Base-by-base conservation (phyloP, 2,888 invertebrate genomes). In the Lottia scabra region DNA sequence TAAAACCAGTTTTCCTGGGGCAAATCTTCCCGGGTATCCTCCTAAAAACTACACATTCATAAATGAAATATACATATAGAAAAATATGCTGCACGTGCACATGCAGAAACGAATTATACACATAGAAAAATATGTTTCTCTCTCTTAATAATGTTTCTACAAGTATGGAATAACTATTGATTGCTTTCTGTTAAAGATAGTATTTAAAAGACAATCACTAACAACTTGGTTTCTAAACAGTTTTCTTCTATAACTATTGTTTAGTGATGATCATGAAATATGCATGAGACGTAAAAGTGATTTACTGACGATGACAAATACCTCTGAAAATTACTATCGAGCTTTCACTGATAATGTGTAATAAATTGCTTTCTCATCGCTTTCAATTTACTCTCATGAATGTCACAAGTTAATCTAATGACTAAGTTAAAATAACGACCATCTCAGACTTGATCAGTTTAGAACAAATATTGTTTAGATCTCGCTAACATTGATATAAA, bases 351-450 rank as follows among this genome's bases (percentile, higher is more conserved):
- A 56, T 56, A 56, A 56, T 23, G 56, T 56, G 56, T 56, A 56
- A 56, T 56, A 56, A 23, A 56, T 56, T 56, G 56, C 56, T 56
- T 56, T 19, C 56, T 56, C 56, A 56, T 56, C 56, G 56, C 23
- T 19, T 56, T 56, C 56, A 56, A 56, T 56, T 56, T 56, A 56
- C 56, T 56, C 56, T 23, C 56, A 38, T 56, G 56, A 56, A 56
- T 56, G 56, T 23, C 56, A 23, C 13, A 19, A 23, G 19, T 23
- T 56, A 56, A 56, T 56, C 56, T 56, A 56, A 56, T 56, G 56
- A 56, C 19, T 23, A 56, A 19, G 56, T 56, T 56, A 56, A 23
- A 19, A 56, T 56, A 56, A 56, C 56, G 56, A 56, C 19, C 19
- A 19, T 56, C 19, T 56, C 56, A 23, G 23, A 19, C 19, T 19